Base-by-base conservation (phyloP, 2,113 vertebrate genomes). In the Amphiprion ocellaris region DNA sequence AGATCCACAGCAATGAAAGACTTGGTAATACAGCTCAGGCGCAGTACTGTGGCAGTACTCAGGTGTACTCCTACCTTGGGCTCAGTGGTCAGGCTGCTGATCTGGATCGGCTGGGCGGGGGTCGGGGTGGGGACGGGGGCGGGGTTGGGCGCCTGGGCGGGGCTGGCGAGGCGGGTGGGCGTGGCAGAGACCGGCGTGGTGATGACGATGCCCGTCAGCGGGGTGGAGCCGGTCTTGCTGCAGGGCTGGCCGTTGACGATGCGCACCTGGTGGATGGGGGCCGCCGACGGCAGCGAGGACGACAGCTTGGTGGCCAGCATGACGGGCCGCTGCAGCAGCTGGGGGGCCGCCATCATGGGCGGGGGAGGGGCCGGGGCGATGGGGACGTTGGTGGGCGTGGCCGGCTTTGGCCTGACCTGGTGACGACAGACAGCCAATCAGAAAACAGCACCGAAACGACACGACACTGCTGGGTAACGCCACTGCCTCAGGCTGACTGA, bases 311-410 rank as follows among this genome's bases (percentile, higher is more conserved):
- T 96, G 70, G 98, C 96, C 91, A 99, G 80, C 97, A 99, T 98
- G 91, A 99, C 96, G 5, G 98, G 97, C 66, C 97, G 94, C 95
- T 99, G 98, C 81, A 99, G 96, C 86, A 99, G 94, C 74, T 98
- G 97, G 83, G 97, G 97, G 82, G 98, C 97, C 33, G 97, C 97
- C 94, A 99, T 97, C 97, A 99, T 99, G 55, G 98, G 97, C 10
- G 98, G 97, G 81, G 97, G 97, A 53, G 97, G 98, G 28, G 98
- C 97, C 56, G 98, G 98, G 74, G 98, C 97, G 53, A 99, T 99
- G 89, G 98, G 97, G 89, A 99, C 95, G 82, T 98, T 98, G 93
- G 96, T 97, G 91, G 97, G 96, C 56, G 94, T 92, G 89, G 95
- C 93, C 72, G 96, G 95, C 89, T 99, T 98, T 62, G 97, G 96